Percentiles rank a stretch among this genome's conserved stretches.
Conservation (phyloP, 2,888 invertebrate genomes). For the Stenodera caucasica region DNA sequence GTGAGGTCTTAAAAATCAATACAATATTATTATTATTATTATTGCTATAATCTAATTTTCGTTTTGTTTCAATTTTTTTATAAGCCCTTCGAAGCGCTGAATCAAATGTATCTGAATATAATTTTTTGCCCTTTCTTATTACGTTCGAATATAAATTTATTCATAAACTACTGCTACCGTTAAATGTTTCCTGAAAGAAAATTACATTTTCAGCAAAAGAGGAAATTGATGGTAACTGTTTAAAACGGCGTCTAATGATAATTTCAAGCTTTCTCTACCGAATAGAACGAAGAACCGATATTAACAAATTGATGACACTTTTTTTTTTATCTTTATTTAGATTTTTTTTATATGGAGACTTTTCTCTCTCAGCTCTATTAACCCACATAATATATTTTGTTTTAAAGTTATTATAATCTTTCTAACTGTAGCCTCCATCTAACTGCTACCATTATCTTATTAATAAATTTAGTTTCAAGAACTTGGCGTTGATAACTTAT, state of each 20-base stretch:
- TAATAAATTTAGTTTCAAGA: slow-evolving; percentile 1
- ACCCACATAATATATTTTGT: not conserved
- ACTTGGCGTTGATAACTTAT: slow-evolving; percentile 3
- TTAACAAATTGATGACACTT: too few relatives aligned
- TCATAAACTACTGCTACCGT: slow-evolving; percentile 24
- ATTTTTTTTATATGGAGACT: too few relatives aligned
- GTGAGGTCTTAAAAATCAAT: too few relatives aligned
- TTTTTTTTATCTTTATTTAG: too few relatives aligned
- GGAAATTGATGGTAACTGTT: slow-evolving; percentile 19
- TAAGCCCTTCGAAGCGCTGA: too few relatives aligned
- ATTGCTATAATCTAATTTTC: too few relatives aligned
- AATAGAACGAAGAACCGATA: too few relatives aligned
- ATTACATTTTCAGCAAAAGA: slow-evolving; percentile 23
- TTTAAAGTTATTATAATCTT: not conserved
- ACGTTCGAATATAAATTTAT: slow-evolving; percentile 20
- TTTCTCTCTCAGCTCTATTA: not conserved
- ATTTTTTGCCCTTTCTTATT: slow-evolving; percentile 15
- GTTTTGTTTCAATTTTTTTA: too few relatives aligned
- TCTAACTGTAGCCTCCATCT: not conserved
- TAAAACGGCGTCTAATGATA: slow-evolving; percentile 10
- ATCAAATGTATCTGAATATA: not conserved
- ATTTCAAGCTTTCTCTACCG: slow-evolving; percentile 15
- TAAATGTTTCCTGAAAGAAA: slow-evolving; percentile 27
- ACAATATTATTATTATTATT: too few relatives aligned
- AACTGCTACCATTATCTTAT: slow-evolving; percentile 1